Conservation (phyloP, 2,797 vertebrate species). For the Oryzias dopingdopingensis region DNA sequence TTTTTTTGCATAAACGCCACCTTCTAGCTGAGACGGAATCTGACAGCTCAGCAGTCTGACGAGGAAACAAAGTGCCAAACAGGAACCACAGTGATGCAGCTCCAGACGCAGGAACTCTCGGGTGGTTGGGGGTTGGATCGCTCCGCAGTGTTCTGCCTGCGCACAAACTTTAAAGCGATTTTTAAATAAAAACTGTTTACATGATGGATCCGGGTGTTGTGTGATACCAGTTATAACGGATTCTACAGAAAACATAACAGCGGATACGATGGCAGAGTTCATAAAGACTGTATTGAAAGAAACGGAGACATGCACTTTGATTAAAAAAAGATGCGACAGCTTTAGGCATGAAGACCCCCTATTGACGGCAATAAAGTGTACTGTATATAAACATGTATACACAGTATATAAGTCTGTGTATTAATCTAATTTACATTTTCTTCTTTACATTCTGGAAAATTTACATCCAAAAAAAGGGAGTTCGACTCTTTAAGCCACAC, state of each 20-base stretch:
- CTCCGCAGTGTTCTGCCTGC: constrained; percentile 8
- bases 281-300: constrained; percentile 47
- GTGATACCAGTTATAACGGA: constrained; percentile 21
- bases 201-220: no score
- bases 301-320: constrained; percentile 49
- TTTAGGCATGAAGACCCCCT: constrained; percentile 59
- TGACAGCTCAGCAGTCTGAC: constrained; percentile 39
- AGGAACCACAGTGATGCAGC: constrained; percentile 28
- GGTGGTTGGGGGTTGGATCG: constrained; percentile 1
- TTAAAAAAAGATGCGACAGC: constrained; percentile 58
- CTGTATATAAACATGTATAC: constrained; percentile 82
- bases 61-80: constrained; percentile 44
- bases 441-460: constrained; percentile 84
- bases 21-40: constrained; percentile 29
- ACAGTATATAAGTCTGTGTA: constrained; percentile 84
- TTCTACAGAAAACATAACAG: constrained; percentile 3
- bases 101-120: constrained; percentile 10
- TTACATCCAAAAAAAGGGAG: constrained; percentile 79
- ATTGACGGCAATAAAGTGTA: constrained; percentile 68
- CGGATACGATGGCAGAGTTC: constrained; percentile 28
- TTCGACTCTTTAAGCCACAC: constrained; percentile 66
- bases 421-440: constrained; percentile 81
- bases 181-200: no score
- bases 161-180: neutral
- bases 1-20: constrained; percentile 33